Evolutionary conservation across 2,888 invertebrate species (phyloP).

Genomic region (Drosophila subquinaria): DNA sequence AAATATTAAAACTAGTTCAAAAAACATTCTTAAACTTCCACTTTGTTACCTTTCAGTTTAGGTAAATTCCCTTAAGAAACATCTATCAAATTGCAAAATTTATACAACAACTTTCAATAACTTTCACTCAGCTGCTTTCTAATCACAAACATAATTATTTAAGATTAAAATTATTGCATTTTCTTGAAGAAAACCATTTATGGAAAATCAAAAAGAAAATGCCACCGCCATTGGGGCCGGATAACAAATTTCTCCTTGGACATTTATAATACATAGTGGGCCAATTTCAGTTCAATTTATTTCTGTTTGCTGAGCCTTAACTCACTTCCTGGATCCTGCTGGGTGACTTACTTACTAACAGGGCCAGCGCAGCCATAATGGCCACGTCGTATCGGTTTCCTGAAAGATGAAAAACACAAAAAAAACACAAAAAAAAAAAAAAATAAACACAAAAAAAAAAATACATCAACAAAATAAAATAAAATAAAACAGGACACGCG

Average conservation of each 20-base stretch:
- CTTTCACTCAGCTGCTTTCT: not conserved
- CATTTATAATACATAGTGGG: slow-evolving; percentile 59
- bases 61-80: not conserved
- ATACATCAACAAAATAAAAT: slow-evolving; percentile 21
- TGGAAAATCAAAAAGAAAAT: slow-evolving; percentile 20
- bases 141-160: slow-evolving; percentile 8
- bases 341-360: slow-evolving; percentile 68
- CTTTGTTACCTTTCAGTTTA: not conserved
- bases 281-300: slow-evolving; percentile 64
- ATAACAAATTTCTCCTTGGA: slow-evolving; percentile 30
- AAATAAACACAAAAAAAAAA: slow-evolving; percentile 10
- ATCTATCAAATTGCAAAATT: not conserved
- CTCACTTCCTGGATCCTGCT: slow-evolving; percentile 65
- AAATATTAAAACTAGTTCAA: not conserved
- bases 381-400: slow-evolving; percentile 76
- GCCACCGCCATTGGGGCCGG: slow-evolving; percentile 21
- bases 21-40: not conserved
- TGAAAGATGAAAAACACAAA: slow-evolving; percentile 57
- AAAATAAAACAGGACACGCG: slow-evolving; percentile 50
- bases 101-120: not conserved
- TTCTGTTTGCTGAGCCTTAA: slow-evolving; percentile 64
- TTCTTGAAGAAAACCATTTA: slow-evolving; percentile 4
- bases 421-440: slow-evolving; percentile 23
- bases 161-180: not conserved
- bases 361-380: slow-evolving; percentile 67